Conservation (phyloP, 2,888 invertebrate species). For the Dolomedes plantarius region DNA sequence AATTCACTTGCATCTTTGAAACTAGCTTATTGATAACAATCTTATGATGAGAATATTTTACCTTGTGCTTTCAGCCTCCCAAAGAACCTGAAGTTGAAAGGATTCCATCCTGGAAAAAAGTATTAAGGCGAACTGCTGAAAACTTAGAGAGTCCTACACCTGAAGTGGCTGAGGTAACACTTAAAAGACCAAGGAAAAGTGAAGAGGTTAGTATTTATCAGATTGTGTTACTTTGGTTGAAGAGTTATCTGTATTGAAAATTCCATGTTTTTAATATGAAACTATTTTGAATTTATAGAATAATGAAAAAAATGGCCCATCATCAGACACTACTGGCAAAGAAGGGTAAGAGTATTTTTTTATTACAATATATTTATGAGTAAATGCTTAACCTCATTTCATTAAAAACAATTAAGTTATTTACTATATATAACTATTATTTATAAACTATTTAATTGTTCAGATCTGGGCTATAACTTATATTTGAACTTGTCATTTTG, state of each 20-base stretch:
- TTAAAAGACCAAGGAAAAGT: slow-evolving; percentile 63
- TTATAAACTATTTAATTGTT: too few species aligned
- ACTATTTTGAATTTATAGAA: background rate
- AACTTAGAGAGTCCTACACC: slow-evolving; percentile 28
- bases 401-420: too few species aligned
- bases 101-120: slow-evolving; percentile 65
- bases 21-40: too few species aligned
- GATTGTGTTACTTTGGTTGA: too few species aligned
- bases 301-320: slow-evolving; percentile 5
- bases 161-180: slow-evolving; percentile 52
- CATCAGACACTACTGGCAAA: background rate
- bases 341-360: background rate
- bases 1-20: too few species aligned
- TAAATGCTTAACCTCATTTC: too few species aligned
- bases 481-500: too few species aligned
- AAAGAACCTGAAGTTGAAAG: slow-evolving; percentile 44
- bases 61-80: background rate
- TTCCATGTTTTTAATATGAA: background rate
- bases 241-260: background rate
- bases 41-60: too few species aligned
- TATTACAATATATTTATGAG: too few species aligned
- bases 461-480: too few species aligned
- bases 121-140: slow-evolving; percentile 39
- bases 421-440: too few species aligned
- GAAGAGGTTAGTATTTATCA: slow-evolving; percentile 20